A percentile compares a stretch with the other conserved stretches of the same genome.
phyloP scores from a whole-genome alignment of 1,140 invertebrate genomes.

The Leptinotarsa defecta region DNA sequence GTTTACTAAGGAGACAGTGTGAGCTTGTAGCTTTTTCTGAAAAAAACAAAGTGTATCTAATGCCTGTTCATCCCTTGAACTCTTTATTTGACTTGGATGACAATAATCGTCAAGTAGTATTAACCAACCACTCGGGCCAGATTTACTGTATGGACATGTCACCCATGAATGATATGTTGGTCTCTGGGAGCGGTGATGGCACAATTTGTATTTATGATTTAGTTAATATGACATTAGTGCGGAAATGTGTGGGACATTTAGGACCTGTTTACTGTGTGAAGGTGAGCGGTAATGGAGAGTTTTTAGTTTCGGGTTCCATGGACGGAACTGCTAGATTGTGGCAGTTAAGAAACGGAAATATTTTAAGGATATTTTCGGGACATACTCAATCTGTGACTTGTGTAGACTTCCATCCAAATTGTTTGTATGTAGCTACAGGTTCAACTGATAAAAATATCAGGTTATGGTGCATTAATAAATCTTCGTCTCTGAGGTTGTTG shows the following conservation, averaged over 20 bases:
- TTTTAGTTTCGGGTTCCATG: conserved; percentile 80
- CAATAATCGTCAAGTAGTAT: conserved; percentile 41
- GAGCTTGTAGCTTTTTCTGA: conserved; percentile 48
- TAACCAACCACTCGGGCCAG: conserved; percentile 46
- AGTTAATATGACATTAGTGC: conserved; percentile 35
- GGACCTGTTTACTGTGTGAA: conserved; percentile 87
- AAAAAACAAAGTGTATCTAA: conserved; percentile 43
- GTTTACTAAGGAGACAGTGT: conserved; percentile 44
- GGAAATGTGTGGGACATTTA: conserved; percentile 72
- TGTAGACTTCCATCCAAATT: conserved; percentile 73
- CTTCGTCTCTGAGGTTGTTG: conserved; percentile 64
- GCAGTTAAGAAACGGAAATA: conserved; percentile 79
- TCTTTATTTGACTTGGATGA: conserved; percentile 23
- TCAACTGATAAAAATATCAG: conserved; percentile 70
- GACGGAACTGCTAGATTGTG: conserved; percentile 85
- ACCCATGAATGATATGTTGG: conserved; percentile 37
- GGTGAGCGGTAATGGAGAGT: conserved; percentile 72
- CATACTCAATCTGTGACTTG: conserved; percentile 85
- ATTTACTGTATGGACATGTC: conserved; percentile 47
- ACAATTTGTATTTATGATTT: conserved; percentile 45
- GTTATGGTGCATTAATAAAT: conserved; percentile 69
- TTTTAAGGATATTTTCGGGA: conserved; percentile 79
- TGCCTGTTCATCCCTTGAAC: conserved; percentile 41
- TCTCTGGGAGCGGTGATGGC: conserved; percentile 49
- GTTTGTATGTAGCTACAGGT: conserved; percentile 69